These are phyloP conservation scores for Dryobota labecula DNA, from an alignment of 2,888 invertebrate genomes.

Conservation along the genomic window DNA sequence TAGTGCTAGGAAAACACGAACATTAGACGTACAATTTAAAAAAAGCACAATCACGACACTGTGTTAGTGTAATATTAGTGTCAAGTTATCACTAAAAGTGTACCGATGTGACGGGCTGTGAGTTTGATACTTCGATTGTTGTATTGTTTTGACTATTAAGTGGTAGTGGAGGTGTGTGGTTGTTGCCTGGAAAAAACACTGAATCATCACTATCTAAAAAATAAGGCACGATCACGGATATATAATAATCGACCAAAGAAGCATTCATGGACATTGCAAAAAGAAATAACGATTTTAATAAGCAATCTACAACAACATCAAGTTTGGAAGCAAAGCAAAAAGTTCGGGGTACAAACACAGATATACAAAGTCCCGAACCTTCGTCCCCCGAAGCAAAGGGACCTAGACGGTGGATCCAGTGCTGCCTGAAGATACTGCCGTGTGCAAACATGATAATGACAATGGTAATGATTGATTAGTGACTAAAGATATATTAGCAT, in stretches of 20 bases:
- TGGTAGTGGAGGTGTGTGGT: conserved; percentile 76
- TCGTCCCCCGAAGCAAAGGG: conserved; percentile 82
- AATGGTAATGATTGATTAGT: conserved; percentile 81
- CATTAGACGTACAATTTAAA: conserved; percentile 47
- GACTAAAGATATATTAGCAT: conserved; percentile 82
- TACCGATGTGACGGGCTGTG: conserved; percentile 84
- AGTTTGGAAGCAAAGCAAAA: conserved; percentile 65
- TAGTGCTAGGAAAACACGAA: conserved; percentile 59
- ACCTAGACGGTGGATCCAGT: conserved; percentile 85
- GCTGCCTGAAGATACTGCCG: conserved; percentile 85
- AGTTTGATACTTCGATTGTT: conserved; percentile 76
- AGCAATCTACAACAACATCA: conserved; percentile 63
- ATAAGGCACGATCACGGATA: conserved; percentile 37
- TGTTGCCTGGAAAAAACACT: conserved; percentile 84
- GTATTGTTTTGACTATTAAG: conserved; percentile 80
- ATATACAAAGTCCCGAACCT: conserved; percentile 82
- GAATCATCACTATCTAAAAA: conserved; percentile 64
- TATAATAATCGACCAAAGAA: conserved; percentile 40
- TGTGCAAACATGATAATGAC: conserved; percentile 81
- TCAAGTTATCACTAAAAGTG: conserved; percentile 73
- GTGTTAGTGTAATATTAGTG: conserved; percentile 74
- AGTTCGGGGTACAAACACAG: conserved; percentile 66
- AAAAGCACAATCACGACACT: conserved; percentile 58
- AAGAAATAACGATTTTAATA: conserved; percentile 39
- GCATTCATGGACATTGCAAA: conserved; percentile 48